Conservation (phyloP, 2,113 vertebrate genomes). For the Protobothrops flavoviridis region DNA sequence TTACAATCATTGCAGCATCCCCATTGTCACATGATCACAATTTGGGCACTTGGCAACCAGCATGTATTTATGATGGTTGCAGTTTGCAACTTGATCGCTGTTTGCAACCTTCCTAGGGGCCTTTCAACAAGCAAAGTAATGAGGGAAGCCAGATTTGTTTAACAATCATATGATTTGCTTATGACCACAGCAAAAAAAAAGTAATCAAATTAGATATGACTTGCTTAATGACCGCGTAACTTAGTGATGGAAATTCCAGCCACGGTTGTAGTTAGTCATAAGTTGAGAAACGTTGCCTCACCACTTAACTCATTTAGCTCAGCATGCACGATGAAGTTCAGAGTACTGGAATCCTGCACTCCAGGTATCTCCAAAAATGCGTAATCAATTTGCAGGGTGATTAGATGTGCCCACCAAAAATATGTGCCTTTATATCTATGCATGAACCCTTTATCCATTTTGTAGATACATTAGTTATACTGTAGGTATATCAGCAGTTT, state of each 20-base stretch:
- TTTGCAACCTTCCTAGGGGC: background rate
- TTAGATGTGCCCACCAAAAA: background rate
- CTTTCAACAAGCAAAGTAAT: background rate
- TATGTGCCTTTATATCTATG: background rate
- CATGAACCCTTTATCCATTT: background rate
- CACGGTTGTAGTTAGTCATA: background rate
- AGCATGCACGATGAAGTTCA: background rate
- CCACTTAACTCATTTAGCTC: background rate
- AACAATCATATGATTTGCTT: background rate
- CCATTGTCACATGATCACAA: background rate
- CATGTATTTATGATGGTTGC: background rate
- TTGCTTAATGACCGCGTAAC: too few species aligned
- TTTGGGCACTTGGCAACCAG: background rate
- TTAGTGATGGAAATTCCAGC: background rate
- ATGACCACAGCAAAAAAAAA: background rate
- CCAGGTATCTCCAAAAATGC: too few species aligned
- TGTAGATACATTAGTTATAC: background rate
- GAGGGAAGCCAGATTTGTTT: background rate
- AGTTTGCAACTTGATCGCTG: background rate
- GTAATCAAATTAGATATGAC: background rate
- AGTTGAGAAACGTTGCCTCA: background rate
- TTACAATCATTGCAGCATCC: background rate
- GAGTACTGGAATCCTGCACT: too few species aligned
- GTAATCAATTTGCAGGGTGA: background rate
- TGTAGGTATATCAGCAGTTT: background rate